Base-by-base conservation (phyloP, 2,888 invertebrate species). In the Microdon myrmicae region DNA sequence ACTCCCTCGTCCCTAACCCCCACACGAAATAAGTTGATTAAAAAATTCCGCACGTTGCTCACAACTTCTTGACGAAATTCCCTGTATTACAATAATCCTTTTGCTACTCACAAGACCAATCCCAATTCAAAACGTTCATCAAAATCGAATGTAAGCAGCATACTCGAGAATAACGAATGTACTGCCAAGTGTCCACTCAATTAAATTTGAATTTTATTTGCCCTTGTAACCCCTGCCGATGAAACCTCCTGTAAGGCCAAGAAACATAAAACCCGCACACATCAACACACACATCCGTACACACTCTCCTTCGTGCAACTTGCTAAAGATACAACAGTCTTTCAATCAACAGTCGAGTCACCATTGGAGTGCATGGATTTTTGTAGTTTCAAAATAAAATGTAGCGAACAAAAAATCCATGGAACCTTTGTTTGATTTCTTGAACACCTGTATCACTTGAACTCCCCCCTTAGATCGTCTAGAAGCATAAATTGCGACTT, bases 401-500 rank as follows among this genome's bases (percentile, higher is more conserved):
- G 34, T 25, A 39, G 51, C 48, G 20, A 43, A 55, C 34, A 49
- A 61, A 48, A 60, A 55, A 54, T 23, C 49, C 55, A 56, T 35
- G 14, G 51, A 58, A 56, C 64, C 64, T 64, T 64, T 64, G 64
- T 64, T 64, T 64, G 64, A 64, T 64, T 64, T 64, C 64, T 64
- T 64, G 64, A 64, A 64, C 64, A 64, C 64, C 64, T 64, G 64
- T 64, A 64, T 58, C 64, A 43, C 51, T 58, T 64, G 45, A 61
- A 64, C 64, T 56, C 64, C 45, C 64, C n/a, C n/a, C n/a, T n/a
- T n/a, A n/a, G n/a, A n/a, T n/a, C n/a, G n/a, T n/a, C 64, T 64
- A 64, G 64, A 64, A 64, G 51, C 47, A 58, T 64, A 64, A 64
- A 64, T 64, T 64, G 64, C 64, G 64, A 64, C 64, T 64, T 64